A percentile compares a stretch with the other conserved stretches of the same genome.
phyloP scores from a whole-genome alignment of 2,113 vertebrate genomes.

The Pollimyrus isidori region DNA sequence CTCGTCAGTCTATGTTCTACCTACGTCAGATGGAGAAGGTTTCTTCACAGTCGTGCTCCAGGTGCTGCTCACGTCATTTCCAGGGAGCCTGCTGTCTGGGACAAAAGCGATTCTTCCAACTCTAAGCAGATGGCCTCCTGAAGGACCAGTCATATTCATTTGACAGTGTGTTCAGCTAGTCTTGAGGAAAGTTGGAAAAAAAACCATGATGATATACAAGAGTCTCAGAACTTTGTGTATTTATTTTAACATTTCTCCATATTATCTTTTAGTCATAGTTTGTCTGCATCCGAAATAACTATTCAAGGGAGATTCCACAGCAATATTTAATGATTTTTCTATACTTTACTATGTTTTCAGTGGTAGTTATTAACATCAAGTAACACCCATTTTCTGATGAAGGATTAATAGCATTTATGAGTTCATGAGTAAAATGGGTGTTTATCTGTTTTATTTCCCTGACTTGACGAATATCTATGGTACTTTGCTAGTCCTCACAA shows the following conservation, averaged over 20 bases:
- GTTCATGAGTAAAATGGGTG: not conserved
- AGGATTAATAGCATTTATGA: not conserved
- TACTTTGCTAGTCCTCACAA: not conserved
- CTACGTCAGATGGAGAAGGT: not conserved
- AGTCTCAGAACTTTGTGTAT: not conserved
- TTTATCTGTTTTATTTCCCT: not conserved
- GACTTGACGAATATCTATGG: not conserved
- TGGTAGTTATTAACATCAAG: not conserved
- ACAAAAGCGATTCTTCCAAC: not conserved
- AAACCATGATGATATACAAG: not conserved
- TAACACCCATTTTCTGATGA: not conserved
- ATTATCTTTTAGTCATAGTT: not conserved
- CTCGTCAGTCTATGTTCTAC: not conserved
- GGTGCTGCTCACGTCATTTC: not conserved
- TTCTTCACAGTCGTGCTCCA: not conserved
- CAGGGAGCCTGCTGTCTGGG: not conserved
- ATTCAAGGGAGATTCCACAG: not conserved
- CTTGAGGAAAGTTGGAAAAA: not conserved
- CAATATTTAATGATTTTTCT: not conserved
- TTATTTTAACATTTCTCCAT: not conserved
- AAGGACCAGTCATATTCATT: not conserved
- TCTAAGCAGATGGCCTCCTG: not conserved
- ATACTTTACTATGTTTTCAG: not conserved
- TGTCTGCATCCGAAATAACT: not conserved
- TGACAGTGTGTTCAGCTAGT: not conserved